phyloP scores from a whole-genome alignment of 2,113 vertebrate genomes.

The Aviceda subcristata region DNA sequence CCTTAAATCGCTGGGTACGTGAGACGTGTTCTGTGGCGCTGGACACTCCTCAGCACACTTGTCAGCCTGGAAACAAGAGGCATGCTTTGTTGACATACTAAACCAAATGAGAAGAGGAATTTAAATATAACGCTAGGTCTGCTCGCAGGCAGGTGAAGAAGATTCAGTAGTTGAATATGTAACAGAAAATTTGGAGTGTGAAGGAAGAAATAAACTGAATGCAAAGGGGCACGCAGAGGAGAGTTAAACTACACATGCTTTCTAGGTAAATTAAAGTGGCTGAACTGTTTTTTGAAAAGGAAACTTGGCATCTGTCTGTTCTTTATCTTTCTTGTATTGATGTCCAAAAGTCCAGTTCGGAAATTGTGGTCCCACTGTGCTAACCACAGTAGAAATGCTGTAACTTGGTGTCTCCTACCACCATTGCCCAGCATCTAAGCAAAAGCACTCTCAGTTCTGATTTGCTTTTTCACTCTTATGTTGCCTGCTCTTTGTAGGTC shows the following conservation, averaged over 20 bases:
- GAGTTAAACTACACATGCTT: not conserved
- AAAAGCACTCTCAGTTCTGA: not conserved
- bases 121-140: not conserved
- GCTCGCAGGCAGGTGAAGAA: not conserved
- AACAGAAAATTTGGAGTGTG: not conserved
- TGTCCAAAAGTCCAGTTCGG: not conserved
- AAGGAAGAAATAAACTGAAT: not conserved
- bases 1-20: not conserved
- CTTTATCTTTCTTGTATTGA: not conserved
- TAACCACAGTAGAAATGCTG: not conserved
- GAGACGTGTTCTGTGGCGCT: not conserved
- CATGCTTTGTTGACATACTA: not conserved
- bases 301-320: not conserved
- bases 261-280: not conserved
- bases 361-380: not conserved
- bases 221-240: not conserved
- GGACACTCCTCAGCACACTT: not conserved
- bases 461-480: not conserved
- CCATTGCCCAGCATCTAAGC: not conserved
- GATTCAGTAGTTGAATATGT: not conserved
- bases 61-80: not conserved
- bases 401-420: not conserved
- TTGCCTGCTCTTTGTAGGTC: conserved; percentile 32
- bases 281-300: not conserved
- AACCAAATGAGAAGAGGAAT: not conserved